A percentile compares a stretch with the other conserved stretches of the same genome.
phyloP scores from a whole-genome alignment of 2,888 invertebrate genomes.

The Volucella inflata region DNA sequence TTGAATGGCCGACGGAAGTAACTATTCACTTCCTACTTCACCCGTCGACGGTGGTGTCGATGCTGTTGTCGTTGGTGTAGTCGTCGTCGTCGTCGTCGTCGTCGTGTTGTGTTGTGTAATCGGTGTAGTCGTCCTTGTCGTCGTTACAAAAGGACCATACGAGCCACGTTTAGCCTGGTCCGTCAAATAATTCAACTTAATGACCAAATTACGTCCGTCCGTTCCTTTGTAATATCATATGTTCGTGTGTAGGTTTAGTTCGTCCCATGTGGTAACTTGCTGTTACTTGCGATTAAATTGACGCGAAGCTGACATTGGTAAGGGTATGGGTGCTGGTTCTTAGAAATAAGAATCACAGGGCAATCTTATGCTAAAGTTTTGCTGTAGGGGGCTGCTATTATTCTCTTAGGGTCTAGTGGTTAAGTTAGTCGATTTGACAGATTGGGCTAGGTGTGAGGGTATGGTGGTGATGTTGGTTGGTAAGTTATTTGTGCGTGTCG shows the following conservation, averaged over 20 bases:
- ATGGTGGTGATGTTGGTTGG: neutral
- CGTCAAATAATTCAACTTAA: constrained; percentile 74
- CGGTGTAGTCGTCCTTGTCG: neutral
- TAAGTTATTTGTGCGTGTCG: constrained; percentile 72
- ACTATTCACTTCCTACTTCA: constrained; percentile 2
- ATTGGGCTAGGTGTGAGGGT: neutral
- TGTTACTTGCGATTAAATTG: constrained; percentile 6
- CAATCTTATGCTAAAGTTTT: constrained; percentile 19
- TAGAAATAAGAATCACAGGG: constrained; percentile 29
- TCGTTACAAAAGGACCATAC: neutral
- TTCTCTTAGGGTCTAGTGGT: neutral
- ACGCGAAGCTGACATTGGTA: too few species aligned
- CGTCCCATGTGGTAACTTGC: constrained; percentile 67
- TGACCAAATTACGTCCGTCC: constrained; percentile 72
- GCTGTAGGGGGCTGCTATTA: neutral
- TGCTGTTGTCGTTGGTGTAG: neutral
- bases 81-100: too few species aligned
- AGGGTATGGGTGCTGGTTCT: neutral
- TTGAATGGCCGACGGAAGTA: constrained; percentile 14
- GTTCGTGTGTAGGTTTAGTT: too few species aligned
- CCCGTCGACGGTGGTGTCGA: neutral
- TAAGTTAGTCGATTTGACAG: neutral
- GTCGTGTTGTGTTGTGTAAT: neutral
- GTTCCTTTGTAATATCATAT: neutral
- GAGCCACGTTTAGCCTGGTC: constrained; percentile 48